Base-by-base conservation (phyloP, 2,888 invertebrate species). In the Zaprionus obscuricornis region DNA sequence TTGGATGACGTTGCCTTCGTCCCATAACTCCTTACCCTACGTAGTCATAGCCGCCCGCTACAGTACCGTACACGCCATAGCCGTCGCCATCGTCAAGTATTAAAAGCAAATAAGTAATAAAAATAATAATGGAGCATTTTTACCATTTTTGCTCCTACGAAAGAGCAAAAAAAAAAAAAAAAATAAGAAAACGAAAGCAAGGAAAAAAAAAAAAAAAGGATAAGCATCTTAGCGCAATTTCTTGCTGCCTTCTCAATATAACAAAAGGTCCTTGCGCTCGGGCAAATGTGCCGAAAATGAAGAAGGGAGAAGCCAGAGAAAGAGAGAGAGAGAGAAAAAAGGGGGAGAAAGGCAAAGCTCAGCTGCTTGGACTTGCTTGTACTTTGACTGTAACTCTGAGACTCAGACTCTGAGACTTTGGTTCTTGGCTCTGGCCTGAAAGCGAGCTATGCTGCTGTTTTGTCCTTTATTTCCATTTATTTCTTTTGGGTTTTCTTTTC, bases 41-140 rank as follows among this genome's bases (percentile, higher is more conserved):
- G 17, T 50, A 34, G 40, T 34, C 37, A 31, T 34, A 14, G 22
- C 18, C 49, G n/a, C 43, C 10, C 4, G 29, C 11, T 31, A 22
- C 29, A 24, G 34, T 34, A 47, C 29, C 42, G n/a, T 51, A 18
- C 54, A 17, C 47, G 39, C 33, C 49, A 39, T 56, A 27, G 39
- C 46, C 67, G 46, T 50, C 37, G 66, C 56, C 81, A 65, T 76
- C 74, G 76, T 85, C 78, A 81, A 85, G 82, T 82, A 82, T 82
- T 82, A 82, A 86, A 83, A 86, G 82, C 82, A 83, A 83, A 83
- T 82, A 82, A 82, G 82, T 82, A 82, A 82, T 82, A 82, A 82
- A 82, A 82, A 82, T 86, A 83, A 83, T 83, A 83, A 86, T 86
- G 82, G 82, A 74, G 78, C 82, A 83, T 83, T 83, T 83, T 86